Conservation (phyloP, 2,888 invertebrate species). For the Phytoseiulus persimilis region DNA sequence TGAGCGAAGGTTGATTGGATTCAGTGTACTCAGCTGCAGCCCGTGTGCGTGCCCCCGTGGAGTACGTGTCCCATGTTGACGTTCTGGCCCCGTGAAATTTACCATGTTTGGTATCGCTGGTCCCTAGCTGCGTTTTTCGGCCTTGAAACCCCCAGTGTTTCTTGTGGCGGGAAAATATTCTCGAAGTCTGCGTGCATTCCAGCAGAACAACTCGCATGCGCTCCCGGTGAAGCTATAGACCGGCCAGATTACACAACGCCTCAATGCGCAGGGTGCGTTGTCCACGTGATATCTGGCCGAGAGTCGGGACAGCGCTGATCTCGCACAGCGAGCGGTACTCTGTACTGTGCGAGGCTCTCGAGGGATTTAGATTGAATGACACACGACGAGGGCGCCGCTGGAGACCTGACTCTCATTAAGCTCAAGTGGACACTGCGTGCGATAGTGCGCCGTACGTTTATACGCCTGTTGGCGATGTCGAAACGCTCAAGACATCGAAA, state of each 20-base stretch:
- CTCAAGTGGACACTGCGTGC: neutral
- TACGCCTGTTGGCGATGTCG: neutral
- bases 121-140: neutral
- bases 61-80: neutral
- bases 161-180: too few relatives aligned
- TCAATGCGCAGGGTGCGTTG: neutral
- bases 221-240: neutral
- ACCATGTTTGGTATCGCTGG: neutral
- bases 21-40: neutral
- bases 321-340: neutral
- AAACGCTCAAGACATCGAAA: neutral
- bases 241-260: neutral
- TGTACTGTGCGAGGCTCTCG: neutral
- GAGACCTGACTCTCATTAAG: neutral
- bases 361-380: constrained; percentile 5
- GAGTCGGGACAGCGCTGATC: neutral
- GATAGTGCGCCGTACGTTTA: neutral
- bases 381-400: neutral
- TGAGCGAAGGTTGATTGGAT: neutral
- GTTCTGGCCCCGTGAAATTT: neutral
- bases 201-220: neutral
- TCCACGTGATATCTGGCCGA: neutral
- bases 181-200: neutral
- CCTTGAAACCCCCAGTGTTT: too few relatives aligned
- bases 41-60: neutral